Percentiles rank a stretch among this genome's conserved stretches.
Evolutionary conservation across 1,140 invertebrate species (phyloP).

Genomic region (Agraylea sexmaculata): DNA sequence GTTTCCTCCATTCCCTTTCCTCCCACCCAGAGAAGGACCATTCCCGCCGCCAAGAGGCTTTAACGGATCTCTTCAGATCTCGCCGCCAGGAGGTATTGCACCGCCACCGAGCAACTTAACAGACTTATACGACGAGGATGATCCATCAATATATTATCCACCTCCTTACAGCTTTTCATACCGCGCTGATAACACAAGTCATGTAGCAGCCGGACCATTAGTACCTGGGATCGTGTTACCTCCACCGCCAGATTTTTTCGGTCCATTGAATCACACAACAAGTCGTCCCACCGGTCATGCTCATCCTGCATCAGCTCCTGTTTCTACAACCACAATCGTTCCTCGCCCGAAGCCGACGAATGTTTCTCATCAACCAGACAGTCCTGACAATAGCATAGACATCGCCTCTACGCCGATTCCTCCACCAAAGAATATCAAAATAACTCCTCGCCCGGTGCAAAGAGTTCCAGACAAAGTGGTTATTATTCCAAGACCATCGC

Average conservation of each 20-base stretch:
- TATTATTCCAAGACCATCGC: conserved; percentile 21
- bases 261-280: conserved; percentile 41
- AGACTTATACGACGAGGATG: conserved; percentile 71
- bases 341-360: conserved; percentile 25
- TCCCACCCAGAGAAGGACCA: conserved; percentile 33
- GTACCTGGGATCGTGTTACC: conserved; percentile 79
- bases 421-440: conserved; percentile 13
- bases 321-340: conserved; percentile 26
- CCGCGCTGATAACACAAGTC: conserved; percentile 60
- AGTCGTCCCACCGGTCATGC: conserved; percentile 15
- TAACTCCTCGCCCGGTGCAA: conserved; percentile 11
- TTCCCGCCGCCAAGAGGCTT: conserved; percentile 41
- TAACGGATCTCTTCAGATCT: conserved; percentile 42
- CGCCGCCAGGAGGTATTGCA: conserved; percentile 51
- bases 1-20: conserved; percentile 46
- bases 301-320: conserved; percentile 28
- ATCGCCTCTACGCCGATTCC: conserved; percentile 12
- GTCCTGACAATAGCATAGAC: conserved; percentile 12
- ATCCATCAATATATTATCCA: conserved; percentile 81
- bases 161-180: conserved; percentile 81
- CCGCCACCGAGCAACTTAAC: conserved; percentile 58
- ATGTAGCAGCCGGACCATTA: conserved; percentile 68
- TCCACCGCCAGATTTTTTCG: conserved; percentile 77
- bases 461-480: conserved; percentile 12
- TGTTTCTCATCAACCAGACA: conserved; percentile 15